Percentiles rank a stretch among this genome's conserved stretches.
Evolutionary conservation across 2,888 invertebrate species (phyloP).

Genomic region (Gari tellinella): DNA sequence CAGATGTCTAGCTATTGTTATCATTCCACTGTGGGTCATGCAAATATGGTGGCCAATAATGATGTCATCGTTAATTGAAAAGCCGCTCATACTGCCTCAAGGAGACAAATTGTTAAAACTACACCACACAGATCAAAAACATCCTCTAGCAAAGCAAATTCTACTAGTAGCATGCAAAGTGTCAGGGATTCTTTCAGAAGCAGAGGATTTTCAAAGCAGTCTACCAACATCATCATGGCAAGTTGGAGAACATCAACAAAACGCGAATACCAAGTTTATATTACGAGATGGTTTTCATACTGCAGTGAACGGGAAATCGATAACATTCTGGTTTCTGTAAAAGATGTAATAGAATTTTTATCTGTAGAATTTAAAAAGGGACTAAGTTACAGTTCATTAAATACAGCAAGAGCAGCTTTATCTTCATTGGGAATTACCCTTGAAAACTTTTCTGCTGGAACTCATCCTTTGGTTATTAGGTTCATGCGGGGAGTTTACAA

Average conservation of each 20-base stretch:
- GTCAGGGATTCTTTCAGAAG: constrained; percentile 24
- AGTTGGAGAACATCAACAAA: constrained; percentile 50
- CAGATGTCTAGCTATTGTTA: constrained; percentile 3
- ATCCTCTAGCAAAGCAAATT: constrained; percentile 32
- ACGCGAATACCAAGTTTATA: constrained; percentile 46
- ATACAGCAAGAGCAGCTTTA: constrained; percentile 38
- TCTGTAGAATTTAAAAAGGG: constrained; percentile 20
- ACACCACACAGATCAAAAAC: neutral
- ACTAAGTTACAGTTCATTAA: constrained; percentile 46
- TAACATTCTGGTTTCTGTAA: constrained; percentile 43
- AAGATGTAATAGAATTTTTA: constrained; percentile 44
- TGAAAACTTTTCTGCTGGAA: constrained; percentile 19
- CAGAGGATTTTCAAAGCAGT: constrained; percentile 24
- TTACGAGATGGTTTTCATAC: constrained; percentile 55
- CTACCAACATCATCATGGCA: constrained; percentile 40
- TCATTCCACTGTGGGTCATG: constrained; percentile 37
- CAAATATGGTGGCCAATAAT: constrained; percentile 26
- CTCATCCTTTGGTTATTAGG: constrained; percentile 41
- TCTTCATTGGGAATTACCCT: constrained; percentile 34
- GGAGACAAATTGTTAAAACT: constrained; percentile 2
- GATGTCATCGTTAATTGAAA: constrained; percentile 17
- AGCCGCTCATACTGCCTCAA: constrained; percentile 14
- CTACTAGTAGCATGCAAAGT: constrained; percentile 31
- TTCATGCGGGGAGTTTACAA: constrained; percentile 48
- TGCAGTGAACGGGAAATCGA: constrained; percentile 42